These are phyloP conservation scores for Allobates femoralis DNA, from an alignment of 2,797 vertebrate species.

Conservation along the genomic window DNA sequence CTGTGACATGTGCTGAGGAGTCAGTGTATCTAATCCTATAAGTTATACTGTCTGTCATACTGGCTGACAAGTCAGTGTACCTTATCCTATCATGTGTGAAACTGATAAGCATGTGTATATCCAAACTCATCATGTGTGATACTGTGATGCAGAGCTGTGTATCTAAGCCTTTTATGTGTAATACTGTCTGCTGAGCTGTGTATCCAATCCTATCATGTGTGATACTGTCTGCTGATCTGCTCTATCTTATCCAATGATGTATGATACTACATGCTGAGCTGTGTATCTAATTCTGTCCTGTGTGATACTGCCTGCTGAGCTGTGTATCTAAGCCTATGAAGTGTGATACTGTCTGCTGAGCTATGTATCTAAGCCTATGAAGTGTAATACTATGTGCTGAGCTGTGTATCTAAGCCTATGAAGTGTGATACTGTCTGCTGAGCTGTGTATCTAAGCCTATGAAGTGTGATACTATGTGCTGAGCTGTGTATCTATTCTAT, in stretches of 20 bases:
- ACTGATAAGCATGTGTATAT: no score
- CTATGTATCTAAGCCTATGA: not conserved
- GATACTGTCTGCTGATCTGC: not conserved
- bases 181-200: no score
- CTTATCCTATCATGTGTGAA: no score
- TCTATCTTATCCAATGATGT: not conserved
- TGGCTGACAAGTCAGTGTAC: not conserved
- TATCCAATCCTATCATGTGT: no score
- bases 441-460: no score
- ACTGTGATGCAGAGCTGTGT: not conserved
- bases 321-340: no score
- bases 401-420: not conserved
- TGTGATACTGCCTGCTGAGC: no score
- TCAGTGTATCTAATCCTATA: not conserved
- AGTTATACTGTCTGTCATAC: not conserved
- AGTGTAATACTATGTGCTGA: not conserved
- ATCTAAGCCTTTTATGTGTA: not conserved
- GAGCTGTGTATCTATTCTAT: no score
- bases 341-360: no score
- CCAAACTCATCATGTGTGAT: no score
- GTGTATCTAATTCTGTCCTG: not conserved
- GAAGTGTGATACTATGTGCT: no score
- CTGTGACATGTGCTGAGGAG: not conserved
- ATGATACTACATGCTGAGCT: not conserved
- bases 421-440: no score